Evolutionary conservation across 2,113 vertebrate species (phyloP), one percentile per base, ranked within the genome.

Genomic region (Aptenodytes patagonicus): DNA sequence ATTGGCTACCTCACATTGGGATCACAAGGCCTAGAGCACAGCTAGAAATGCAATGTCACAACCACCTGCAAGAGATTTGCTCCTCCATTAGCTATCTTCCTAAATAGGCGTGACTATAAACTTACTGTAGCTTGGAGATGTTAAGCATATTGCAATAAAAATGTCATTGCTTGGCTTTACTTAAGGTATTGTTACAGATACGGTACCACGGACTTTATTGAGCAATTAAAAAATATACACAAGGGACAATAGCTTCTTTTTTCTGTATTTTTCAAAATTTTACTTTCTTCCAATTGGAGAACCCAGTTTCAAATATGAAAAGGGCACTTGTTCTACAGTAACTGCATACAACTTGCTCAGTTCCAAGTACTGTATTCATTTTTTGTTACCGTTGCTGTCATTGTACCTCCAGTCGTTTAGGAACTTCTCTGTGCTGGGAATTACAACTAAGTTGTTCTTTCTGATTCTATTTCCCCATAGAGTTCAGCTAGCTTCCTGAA

Each of bases 161-260:
- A 95, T 91, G 44, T 93, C 80, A 96, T 94, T 94, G 92, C 85
- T 97, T 95, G 97, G 95, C 47, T 97, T 98, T 97, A 96, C 91
- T 97, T 98, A 93, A 98, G 97, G 97, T 98, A 98, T 97, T 98
- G 98, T 98, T 98, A 98, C 96, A 97, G 98, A 98, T 98, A 98
- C 95, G 97, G 98, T 98, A 99, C 97, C 98, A 98, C 96, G 94
- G 98, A 99, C 97, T 99, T 99, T 98, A 99, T 99, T 99, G 97
- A 99, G 98, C 98, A 98, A 99, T 99, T 97, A 98, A 99, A 99
- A 99, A 99, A 99, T 99, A 99, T 99, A 99, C 99, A 99, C 98
- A 99, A 99, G 98, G 98, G 99, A 99, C 99, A 99, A 97, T 83
- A 93, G 98, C 97, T 97, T 97, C 96, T 95, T 98, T 98, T 98